Evolutionary conservation across 2,797 vertebrate species (phyloP), one percentile per base, ranked within the genome.

Genomic region (Macroramphosus scolopax): DNA sequence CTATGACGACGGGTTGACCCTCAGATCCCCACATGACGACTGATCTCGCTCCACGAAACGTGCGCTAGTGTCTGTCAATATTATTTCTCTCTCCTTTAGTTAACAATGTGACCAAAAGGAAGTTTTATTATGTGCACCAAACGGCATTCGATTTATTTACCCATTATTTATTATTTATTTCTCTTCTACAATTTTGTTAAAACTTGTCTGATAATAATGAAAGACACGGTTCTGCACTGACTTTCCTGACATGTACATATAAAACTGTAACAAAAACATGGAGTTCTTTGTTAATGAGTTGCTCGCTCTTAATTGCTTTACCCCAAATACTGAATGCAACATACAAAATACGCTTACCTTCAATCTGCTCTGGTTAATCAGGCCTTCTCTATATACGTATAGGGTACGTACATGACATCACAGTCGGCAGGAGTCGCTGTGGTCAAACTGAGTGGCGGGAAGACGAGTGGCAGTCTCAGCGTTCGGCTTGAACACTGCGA

Each of bases 81-180:
- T 63, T 48, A 28, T 47, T 28, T 62, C 56, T 52, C 51, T 68
- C 49, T 76, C 28, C 17, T 65, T 58, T 47, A 65, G 42, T 34
- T 36, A 41, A 55, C 41, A 44, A 48, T 76, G 59, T 74, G 68
- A 77, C 41, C 29, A n/a, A 61, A 51, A 57, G 12, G 63, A 53
- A 52, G 16, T 51, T 56, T 53, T 50, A 51, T 53, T 50, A 24
- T 50, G 60, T 71, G 55, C 54, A 65, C 36, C 51, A 34, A 50
- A 51, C 18, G 33, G 31, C 51, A 71, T 72, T 72, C 10, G 12
- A 2, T 75, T 68, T 65, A 79, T 86, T 73, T 74, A 66, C 61
- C 32, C 40, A 15, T 72, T 78, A 74, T 79, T 86, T 74, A 74
- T 84, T 78, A 80, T 84, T 83, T 68, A 56, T 73, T 63, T 63